These are phyloP conservation scores for Lateolabrax maculatus DNA, from an alignment of 2,797 vertebrate genomes.

Conservation along the genomic window DNA sequence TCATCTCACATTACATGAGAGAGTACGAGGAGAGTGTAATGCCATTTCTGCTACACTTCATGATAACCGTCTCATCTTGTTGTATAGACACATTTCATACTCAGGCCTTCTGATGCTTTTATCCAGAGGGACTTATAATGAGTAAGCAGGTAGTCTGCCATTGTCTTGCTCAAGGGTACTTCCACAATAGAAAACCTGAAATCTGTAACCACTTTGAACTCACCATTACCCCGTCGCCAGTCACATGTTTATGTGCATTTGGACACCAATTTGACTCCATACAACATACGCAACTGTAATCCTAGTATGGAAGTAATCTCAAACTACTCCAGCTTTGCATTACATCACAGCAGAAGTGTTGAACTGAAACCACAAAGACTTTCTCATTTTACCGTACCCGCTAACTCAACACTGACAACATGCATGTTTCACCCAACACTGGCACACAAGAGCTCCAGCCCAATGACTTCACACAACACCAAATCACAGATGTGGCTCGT, in stretches of 20 bases:
- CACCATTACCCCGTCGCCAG: not conserved
- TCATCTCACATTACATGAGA: slow-evolving; percentile 77
- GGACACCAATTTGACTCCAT: not conserved
- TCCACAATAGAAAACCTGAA: not conserved
- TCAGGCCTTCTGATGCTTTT: not conserved
- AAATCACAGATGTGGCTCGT: slow-evolving; percentile 64
- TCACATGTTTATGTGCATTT: not conserved
- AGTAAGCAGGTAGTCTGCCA: not conserved
- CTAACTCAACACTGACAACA: slow-evolving; percentile 4
- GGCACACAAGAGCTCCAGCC: slow-evolving; percentile 40
- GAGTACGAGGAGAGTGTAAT: slow-evolving; percentile 45
- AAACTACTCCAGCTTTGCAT: slow-evolving; percentile 6
- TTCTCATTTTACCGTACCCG: slow-evolving; percentile 21
- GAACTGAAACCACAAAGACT: slow-evolving; percentile 1
- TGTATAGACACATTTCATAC: slow-evolving; percentile 22
- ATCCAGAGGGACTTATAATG: slow-evolving; percentile 1
- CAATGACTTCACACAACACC: slow-evolving; percentile 63
- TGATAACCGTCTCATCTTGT: slow-evolving; percentile 60
- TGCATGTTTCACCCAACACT: slow-evolving; percentile 42
- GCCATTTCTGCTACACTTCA: slow-evolving; percentile 52
- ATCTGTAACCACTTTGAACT: not conserved
- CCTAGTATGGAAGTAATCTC: not conserved
- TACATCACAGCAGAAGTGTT: slow-evolving; percentile 48
- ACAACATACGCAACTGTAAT: not conserved
- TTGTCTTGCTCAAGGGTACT: not conserved